phyloP scores from a whole-genome alignment of 2,888 invertebrate genomes.

The Synergus umbraculus region DNA sequence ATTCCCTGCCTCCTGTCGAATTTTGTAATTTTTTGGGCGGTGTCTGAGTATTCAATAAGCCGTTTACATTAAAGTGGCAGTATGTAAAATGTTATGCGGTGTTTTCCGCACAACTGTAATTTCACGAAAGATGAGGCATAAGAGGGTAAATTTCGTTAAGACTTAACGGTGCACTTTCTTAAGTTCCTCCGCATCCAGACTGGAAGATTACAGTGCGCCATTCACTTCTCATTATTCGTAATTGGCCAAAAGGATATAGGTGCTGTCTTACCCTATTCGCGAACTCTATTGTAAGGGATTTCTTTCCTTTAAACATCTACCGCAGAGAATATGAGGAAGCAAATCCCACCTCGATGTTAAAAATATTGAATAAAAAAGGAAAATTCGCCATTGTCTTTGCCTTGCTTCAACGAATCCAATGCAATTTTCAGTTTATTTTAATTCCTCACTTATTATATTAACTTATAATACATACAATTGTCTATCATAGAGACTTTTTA shows the following conservation, averaged over 20 bases:
- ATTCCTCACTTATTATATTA: background rate
- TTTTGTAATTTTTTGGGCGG: background rate
- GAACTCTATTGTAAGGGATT: background rate
- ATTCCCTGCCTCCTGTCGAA: background rate
- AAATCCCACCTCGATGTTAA: background rate
- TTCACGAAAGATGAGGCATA: slow-evolving; percentile 1
- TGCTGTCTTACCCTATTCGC: slow-evolving; percentile 8
- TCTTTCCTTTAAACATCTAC: background rate
- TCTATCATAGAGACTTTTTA: background rate
- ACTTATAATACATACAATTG: background rate
- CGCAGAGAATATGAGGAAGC: background rate
- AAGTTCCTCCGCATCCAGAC: slow-evolving; percentile 32
- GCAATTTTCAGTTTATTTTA: background rate
- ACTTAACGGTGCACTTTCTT: slow-evolving; percentile 44
- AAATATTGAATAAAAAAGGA: background rate
- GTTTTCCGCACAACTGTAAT: slow-evolving; percentile 21
- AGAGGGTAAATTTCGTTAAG: slow-evolving; percentile 44
- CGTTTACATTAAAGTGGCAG: background rate
- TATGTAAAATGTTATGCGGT: slow-evolving; percentile 4
- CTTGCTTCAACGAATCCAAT: background rate
- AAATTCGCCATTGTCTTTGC: background rate
- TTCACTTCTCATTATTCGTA: slow-evolving; percentile 67
- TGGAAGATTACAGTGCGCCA: slow-evolving; percentile 57
- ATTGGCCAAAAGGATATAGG: slow-evolving; percentile 57
- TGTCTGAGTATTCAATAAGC: background rate